Percentiles rank a stretch among this genome's conserved stretches.
Evolutionary conservation across 2,888 invertebrate species (phyloP).

Genomic region (Ischnus inquisitorius): DNA sequence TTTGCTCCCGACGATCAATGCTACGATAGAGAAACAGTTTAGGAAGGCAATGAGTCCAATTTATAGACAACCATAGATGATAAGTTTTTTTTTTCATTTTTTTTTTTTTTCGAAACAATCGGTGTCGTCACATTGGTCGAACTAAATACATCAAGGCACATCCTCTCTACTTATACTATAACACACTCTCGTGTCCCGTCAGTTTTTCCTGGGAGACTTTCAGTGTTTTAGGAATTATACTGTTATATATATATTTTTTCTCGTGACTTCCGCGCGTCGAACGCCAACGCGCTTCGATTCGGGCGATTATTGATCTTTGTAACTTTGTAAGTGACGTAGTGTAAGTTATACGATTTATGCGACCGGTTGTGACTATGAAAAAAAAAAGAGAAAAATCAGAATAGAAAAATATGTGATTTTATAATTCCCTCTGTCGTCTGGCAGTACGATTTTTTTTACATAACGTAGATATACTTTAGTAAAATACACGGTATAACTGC

Average conservation of each 20-base stretch:
- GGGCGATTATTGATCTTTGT: constrained; percentile 32
- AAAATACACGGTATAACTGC: constrained; percentile 75
- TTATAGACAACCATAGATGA: constrained; percentile 35
- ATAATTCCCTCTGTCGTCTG: constrained; percentile 69
- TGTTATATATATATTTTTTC: constrained; percentile 11
- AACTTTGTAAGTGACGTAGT: constrained; percentile 21
- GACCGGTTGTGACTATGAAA: constrained; percentile 46
- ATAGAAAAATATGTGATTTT: constrained; percentile 79
- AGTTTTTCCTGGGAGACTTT: constrained; percentile 30
- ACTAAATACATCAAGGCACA: constrained; percentile 78
- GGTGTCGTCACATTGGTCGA: constrained; percentile 67
- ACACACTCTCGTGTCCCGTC: background rate
- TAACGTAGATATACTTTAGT: constrained; percentile 68
- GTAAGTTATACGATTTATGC: constrained; percentile 1
- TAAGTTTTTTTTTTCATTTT: constrained; percentile 34
- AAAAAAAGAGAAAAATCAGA: constrained; percentile 67
- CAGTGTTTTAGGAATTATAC: constrained; percentile 4
- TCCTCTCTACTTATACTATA: constrained; percentile 26
- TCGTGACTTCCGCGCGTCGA: background rate
- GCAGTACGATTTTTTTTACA: constrained; percentile 70
- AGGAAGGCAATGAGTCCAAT: constrained; percentile 37
- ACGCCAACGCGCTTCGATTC: constrained; percentile 16
- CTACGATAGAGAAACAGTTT: constrained; percentile 16
- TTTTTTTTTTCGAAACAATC: constrained; percentile 41
- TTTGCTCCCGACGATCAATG: constrained; percentile 25